Evolutionary conservation across 2,113 vertebrate genomes (phyloP), one percentile per base, ranked within the genome.

Genomic region (Donacobius atricapilla): DNA sequence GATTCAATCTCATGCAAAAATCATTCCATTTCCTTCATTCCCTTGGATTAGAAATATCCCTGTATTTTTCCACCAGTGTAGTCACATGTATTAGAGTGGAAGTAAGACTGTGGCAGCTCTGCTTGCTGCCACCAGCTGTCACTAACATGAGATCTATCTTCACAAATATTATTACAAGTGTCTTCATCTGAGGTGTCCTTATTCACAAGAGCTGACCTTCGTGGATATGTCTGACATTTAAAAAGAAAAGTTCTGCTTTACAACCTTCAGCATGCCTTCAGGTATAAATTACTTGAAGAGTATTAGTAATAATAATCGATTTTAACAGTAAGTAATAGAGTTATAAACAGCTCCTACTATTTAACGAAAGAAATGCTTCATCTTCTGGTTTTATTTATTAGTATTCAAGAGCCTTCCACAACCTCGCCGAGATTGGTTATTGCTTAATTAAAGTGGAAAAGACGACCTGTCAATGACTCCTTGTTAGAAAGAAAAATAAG

Each of bases 241-340:
- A 95, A 96, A 97, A 95, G 95, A 95, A 97, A 97, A 96, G 92
- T 97, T 97, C 85, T 94, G 90, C 91, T 95, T 97, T 95, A 97
- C 45, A 97, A 93, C 94, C 87, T 94, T 95, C 93, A 91, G 73
- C 31, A 58, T 95, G 71, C 71, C 96, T 98, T 97, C 88, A 92
- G 58, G 94, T 97, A 96, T 96, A 98, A 98, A 97, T 97, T 97
- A 97, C 75, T 92, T 66, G 58, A 60, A 82, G 60, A 94, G 91
- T 96, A 97, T 97, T 97, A 98, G 97, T 96, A 98, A 97, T 98
- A 98, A 97, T 97, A 97, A 98, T 97, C 97, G 96, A 98, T 98
- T 98, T 98, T 97, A 97, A 97, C 89, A 97, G 96, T 97, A 98
- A 97, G 96, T 97, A 98, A 97, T 89, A 97, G 95, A 98, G 95